A percentile compares a stretch with the other conserved stretches of the same genome.
Evolutionary conservation across 2,888 invertebrate genomes (phyloP).

Genomic region (Tenodera sinensis): DNA sequence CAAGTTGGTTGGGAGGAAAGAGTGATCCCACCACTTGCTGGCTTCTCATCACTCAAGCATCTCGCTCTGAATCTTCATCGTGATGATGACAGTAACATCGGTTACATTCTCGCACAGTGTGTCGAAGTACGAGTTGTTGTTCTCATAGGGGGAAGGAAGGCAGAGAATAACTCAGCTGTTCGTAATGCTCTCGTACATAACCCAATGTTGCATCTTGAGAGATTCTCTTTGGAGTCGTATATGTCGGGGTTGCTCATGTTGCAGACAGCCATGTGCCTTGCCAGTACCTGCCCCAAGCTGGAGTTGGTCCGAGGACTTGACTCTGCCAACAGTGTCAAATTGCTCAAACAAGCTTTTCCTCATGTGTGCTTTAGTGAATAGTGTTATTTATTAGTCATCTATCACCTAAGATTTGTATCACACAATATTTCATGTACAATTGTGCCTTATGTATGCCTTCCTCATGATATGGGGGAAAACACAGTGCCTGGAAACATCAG

Average conservation of each 20-base stretch:
- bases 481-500: too few relatives aligned
- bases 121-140: neutral
- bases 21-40: neutral
- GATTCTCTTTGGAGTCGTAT: neutral
- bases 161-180: neutral
- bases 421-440: too few relatives aligned
- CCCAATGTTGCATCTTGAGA: neutral
- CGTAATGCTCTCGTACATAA: neutral
- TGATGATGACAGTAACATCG: neutral
- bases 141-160: neutral
- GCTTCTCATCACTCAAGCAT: neutral
- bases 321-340: neutral
- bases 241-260: neutral
- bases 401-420: neutral
- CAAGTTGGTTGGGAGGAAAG: neutral
- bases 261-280: neutral
- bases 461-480: too few relatives aligned
- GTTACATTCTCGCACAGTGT: neutral
- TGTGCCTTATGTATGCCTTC: too few relatives aligned
- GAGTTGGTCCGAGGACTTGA: neutral
- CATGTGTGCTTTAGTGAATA: neutral
- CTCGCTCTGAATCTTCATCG: neutral
- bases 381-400: neutral
- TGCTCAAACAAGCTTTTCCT: neutral
- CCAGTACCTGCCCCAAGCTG: neutral